Percentiles rank a stretch among this genome's conserved stretches.
Conservation (phyloP, 2,888 invertebrate genomes). For the Brenthis daphne region DNA sequence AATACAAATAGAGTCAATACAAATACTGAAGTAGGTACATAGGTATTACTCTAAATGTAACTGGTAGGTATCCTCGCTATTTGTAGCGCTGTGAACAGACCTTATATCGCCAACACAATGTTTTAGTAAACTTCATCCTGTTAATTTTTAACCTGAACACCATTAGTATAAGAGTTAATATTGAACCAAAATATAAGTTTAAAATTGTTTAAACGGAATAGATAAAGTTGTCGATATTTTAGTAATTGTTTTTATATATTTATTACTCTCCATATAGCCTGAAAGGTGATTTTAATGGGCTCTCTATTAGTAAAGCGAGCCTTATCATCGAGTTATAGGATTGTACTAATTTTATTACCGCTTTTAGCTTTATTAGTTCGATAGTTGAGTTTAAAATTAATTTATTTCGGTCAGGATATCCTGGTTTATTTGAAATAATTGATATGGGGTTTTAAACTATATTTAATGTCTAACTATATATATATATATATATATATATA, state of each 20-base stretch:
- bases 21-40: too few species aligned
- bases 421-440: conserved; percentile 28
- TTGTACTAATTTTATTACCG: conserved; percentile 69
- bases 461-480: conserved; percentile 2
- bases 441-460: conserved; percentile 12
- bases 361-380: conserved; percentile 62
- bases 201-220: conserved; percentile 17
- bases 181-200: neutral
- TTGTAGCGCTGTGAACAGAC: neutral
- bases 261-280: conserved; percentile 63
- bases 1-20: too few species aligned
- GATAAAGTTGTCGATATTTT: conserved; percentile 46
- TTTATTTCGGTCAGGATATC: conserved; percentile 33
- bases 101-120: neutral
- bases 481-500: too few species aligned
- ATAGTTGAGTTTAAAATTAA: conserved; percentile 41
- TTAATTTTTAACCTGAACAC: conserved; percentile 38
- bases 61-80: neutral
- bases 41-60: too few species aligned
- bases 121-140: neutral
- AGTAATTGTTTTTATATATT: conserved; percentile 78
- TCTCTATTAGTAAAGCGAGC: conserved; percentile 60
- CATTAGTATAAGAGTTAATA: conserved; percentile 7
- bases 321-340: conserved; percentile 61
- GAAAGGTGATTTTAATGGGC: conserved; percentile 68